phyloP scores from a whole-genome alignment of 2,113 vertebrate species.

The Charadrius vociferus region DNA sequence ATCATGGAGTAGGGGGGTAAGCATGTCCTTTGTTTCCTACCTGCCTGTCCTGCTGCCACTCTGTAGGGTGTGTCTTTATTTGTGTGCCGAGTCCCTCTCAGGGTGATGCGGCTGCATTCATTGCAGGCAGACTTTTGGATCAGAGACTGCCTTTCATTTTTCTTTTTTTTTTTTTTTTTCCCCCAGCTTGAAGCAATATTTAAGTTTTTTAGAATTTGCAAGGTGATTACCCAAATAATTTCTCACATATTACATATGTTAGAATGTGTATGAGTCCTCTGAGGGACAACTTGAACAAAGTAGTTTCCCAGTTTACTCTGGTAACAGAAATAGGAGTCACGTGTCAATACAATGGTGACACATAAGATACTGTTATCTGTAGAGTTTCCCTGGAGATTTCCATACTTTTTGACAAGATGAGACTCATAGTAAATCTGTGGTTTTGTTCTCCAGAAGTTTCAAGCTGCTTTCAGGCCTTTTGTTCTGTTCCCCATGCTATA shows the following conservation, averaged over 20 bases:
- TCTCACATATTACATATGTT: neutral
- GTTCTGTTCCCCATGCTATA: neutral
- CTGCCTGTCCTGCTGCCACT: neutral
- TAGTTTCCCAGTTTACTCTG: neutral
- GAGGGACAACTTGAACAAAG: neutral
- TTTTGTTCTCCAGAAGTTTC: neutral
- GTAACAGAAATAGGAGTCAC: neutral
- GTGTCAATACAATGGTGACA: neutral
- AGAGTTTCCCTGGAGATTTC: neutral
- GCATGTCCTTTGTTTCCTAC: neutral
- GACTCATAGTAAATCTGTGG: neutral
- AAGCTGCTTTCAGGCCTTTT: neutral
- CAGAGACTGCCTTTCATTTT: neutral
- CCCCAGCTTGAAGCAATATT: neutral
- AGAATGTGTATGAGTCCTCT: neutral
- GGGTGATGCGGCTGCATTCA: neutral
- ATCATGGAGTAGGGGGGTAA: neutral
- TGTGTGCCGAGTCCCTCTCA: neutral
- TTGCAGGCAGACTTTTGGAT: neutral
- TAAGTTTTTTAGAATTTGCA: neutral
- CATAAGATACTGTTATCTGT: neutral
- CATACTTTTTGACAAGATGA: neutral
- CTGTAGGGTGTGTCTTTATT: neutral
- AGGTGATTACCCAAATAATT: neutral
- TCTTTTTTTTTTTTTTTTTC: neutral